Evolutionary conservation across 2,113 vertebrate species (phyloP), one percentile per base, ranked within the genome.

Genomic region (Xenopus borealis): DNA sequence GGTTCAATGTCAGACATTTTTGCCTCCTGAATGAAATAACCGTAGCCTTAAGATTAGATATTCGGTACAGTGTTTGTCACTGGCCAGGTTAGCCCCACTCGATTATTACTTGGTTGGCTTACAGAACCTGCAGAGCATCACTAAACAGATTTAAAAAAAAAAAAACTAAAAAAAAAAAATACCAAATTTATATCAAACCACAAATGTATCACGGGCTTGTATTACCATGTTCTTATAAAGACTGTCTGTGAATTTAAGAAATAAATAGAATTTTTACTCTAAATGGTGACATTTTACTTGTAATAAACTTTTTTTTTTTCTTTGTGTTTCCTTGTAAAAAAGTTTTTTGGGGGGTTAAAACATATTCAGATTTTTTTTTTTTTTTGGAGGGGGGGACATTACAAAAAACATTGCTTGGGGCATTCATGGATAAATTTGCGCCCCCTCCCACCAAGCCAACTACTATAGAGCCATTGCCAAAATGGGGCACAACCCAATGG

Each of bases 231-330:
- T 77, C 74, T 77, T 77, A 70, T 70, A 70, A 77, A 77, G 67
- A 70, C 74, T 76, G 74, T 77, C 66, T 70, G 73, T 69, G 67
- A 77, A 70, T 77, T 77, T 70, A 77, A 69, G 61, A 77, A 77
- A 77, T 77, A 77, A 77, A 77, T 70, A 77, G 67, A 77, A 70
- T 77, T 77, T 77, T 77, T 77, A 69, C 72, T 70, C 67, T 70
- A 77, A 23, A 20, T 12, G 62, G 66, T 76, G 73, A 64, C 30
- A 64, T 65, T 64, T 50, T 65, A 62, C 71, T 72, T 72, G 50
- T 55, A 46, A 45, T 23, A 50, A 72, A 63, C 33, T 27, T 6
- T 71, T 71, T n/a, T 30, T n/a, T 71, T 40, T 30, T n/a, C 27
- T 13, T 23, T 11, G 55, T 58, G 27, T 16, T 45, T 14, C 23